Conservation (phyloP, 2,888 invertebrate species). For the Stictocephala bisonia region DNA sequence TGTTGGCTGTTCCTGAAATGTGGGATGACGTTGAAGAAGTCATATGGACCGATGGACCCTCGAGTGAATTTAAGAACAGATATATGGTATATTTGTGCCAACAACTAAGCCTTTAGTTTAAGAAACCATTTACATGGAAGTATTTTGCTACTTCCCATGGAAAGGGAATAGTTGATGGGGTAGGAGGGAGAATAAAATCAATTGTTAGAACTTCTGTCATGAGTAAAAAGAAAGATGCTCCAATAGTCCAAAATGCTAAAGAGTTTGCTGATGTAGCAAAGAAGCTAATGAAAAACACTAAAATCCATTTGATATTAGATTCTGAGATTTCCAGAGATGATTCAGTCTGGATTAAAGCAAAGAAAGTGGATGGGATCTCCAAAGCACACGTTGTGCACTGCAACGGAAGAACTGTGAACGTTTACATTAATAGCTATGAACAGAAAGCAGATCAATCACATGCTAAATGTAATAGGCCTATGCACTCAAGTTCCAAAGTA, state of each 20-base stretch:
- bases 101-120: background rate
- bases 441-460: too few relatives aligned
- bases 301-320: background rate
- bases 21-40: background rate
- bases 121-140: background rate
- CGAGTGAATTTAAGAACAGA: background rate
- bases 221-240: slow-evolving; percentile 7
- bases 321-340: slow-evolving; percentile 30
- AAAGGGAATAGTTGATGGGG: slow-evolving; percentile 19
- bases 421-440: too few relatives aligned
- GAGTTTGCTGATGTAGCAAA: background rate
- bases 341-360: slow-evolving; percentile 17
- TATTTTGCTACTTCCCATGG: slow-evolving; percentile 22
- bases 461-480: too few relatives aligned
- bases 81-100: background rate
- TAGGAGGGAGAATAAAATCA: slow-evolving; percentile 11
- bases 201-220: slow-evolving; percentile 24
- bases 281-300: slow-evolving; percentile 11
- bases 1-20: background rate
- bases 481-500: too few relatives aligned
- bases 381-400: too few relatives aligned
- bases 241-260: slow-evolving; percentile 4
- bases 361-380: too few relatives aligned
- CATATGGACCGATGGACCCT: background rate
- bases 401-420: too few relatives aligned